These are phyloP conservation scores for Drosophila formosana DNA, from an alignment of 2,888 invertebrate genomes.

Conservation along the genomic window DNA sequence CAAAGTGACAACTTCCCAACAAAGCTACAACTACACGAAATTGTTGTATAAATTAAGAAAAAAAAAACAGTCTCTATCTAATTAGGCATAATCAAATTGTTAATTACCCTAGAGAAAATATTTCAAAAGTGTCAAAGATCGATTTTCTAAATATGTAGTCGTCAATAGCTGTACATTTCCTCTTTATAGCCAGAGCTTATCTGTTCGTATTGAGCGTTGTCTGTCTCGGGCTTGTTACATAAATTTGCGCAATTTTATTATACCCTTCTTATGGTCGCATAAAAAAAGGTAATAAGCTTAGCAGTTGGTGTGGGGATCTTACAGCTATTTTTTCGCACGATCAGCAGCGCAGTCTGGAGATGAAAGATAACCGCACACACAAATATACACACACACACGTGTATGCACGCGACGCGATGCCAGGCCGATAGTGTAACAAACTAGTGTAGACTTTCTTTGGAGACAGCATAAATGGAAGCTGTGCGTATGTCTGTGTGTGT, in stretches of 20 bases:
- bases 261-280: conserved; percentile 18
- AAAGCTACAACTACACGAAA: not conserved
- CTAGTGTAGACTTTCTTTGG: conserved; percentile 46
- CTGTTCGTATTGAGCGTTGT: conserved; percentile 2
- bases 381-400: conserved; percentile 15
- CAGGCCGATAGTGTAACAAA: conserved; percentile 7
- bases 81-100: no score
- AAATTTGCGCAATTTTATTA: conserved; percentile 24
- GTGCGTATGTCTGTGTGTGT: conserved; percentile 29
- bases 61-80: no score
- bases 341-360: conserved; percentile 42
- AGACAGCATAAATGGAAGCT: conserved; percentile 57
- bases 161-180: not conserved
- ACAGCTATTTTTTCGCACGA: conserved; percentile 62
- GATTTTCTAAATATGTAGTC: no score
- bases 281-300: conserved; percentile 21
- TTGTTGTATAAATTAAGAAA: no score
- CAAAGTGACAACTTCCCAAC: conserved; percentile 1
- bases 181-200: not conserved
- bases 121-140: no score
- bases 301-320: conserved; percentile 8
- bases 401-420: not conserved
- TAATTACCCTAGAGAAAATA: no score
- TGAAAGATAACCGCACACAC: conserved; percentile 39
- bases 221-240: conserved; percentile 11